Conservation (phyloP, 2,113 vertebrate species). For the Desmodus rotundus region DNA sequence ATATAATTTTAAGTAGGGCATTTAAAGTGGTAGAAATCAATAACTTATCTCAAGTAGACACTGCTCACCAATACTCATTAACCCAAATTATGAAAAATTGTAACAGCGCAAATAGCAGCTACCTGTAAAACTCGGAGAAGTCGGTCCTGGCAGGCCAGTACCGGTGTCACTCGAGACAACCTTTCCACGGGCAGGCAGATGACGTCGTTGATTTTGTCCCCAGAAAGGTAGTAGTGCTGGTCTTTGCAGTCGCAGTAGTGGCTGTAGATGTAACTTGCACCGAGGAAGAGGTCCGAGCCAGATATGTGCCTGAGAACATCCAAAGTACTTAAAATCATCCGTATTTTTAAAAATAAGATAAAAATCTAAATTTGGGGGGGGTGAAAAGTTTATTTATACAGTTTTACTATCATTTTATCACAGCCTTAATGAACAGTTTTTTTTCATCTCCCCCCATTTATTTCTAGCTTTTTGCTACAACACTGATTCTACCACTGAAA, state of each 20-base stretch:
- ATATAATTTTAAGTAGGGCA: neutral
- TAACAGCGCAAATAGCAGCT: conserved; percentile 26
- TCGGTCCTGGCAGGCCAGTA: conserved; percentile 95
- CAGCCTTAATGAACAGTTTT: neutral
- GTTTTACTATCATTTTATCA: neutral
- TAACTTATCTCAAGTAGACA: neutral
- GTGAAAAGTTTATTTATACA: neutral
- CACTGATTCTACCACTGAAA: neutral
- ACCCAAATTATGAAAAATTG: neutral
- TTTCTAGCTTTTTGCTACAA: neutral
- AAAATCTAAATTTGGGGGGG: neutral
- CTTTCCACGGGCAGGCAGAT: conserved; percentile 90
- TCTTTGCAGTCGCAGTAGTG: conserved; percentile 99
- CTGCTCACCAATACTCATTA: neutral
- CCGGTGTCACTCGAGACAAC: conserved; percentile 79
- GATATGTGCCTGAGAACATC: conserved; percentile 86
- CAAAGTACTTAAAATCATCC: neutral
- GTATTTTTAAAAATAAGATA: neutral
- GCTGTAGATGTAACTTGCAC: conserved; percentile 97
- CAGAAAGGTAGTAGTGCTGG: conserved; percentile 95
- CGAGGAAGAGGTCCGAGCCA: conserved; percentile 94
- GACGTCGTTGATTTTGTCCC: conserved; percentile 98
- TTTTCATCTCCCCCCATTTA: neutral
- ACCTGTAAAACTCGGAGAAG: conserved; percentile 94
- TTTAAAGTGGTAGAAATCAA: neutral